Evolutionary conservation across 2,797 vertebrate species (phyloP).

Genomic region (Podargus strigoides): DNA sequence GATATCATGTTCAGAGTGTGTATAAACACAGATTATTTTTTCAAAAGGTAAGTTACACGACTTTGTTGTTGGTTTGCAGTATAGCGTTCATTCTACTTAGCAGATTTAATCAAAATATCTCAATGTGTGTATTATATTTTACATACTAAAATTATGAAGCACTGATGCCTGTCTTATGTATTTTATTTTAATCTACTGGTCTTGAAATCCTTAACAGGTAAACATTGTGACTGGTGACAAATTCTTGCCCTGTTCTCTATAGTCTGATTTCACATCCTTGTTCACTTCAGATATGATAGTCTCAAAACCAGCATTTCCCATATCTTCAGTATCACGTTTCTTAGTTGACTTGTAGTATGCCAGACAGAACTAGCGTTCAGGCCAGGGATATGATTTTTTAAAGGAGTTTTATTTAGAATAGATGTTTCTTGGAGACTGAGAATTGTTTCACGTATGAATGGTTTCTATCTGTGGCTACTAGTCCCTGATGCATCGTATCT

Average conservation of each 20-base stretch:
- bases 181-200: background rate
- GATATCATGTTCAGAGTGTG: conserved; percentile 7
- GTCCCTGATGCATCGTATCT: background rate
- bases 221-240: background rate
- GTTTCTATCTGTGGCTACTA: background rate
- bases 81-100: background rate
- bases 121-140: background rate
- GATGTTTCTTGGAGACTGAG: background rate
- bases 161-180: background rate
- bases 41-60: background rate
- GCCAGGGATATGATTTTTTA: background rate
- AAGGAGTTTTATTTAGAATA: background rate
- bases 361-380: background rate
- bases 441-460: background rate
- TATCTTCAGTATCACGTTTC: background rate
- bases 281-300: background rate
- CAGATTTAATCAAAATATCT: background rate
- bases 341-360: background rate
- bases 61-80: background rate
- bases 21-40: background rate
- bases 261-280: background rate
- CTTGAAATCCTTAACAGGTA: background rate
- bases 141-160: background rate
- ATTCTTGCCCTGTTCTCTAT: background rate
- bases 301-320: background rate